Evolutionary conservation across 2,797 vertebrate genomes (phyloP).

Genomic region (Sparus aurata): DNA sequence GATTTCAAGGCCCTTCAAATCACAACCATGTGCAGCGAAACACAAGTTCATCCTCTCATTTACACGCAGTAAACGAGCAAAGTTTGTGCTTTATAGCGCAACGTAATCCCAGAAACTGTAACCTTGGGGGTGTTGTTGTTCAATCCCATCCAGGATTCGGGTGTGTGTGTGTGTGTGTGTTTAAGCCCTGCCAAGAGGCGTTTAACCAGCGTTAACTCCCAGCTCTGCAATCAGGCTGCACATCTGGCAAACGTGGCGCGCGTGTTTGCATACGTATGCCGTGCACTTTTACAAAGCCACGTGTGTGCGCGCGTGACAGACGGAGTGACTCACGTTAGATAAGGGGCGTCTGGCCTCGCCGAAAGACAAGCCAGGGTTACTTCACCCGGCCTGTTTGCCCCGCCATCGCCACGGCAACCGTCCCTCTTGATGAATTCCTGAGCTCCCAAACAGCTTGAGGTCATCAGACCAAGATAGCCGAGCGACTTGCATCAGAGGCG

Average conservation of each 20-base stretch:
- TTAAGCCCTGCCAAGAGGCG: conserved; percentile 38
- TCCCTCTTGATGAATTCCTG: conserved; percentile 39
- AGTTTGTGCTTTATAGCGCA: not conserved
- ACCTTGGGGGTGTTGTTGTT: conserved; percentile 23
- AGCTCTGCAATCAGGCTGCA: conserved; percentile 36
- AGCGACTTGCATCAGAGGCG: conserved; percentile 2
- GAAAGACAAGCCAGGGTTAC: conserved; percentile 45
- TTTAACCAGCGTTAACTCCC: conserved; percentile 36
- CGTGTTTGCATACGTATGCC: conserved; percentile 17
- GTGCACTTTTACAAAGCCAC: not conserved
- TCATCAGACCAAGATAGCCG: conserved; percentile 42
- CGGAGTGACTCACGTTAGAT: conserved; percentile 42
- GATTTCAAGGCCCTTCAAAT: conserved; percentile 1
- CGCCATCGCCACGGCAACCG: conserved; percentile 38
- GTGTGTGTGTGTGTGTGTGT: conserved; percentile 36
- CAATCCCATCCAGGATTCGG: conserved; percentile 11
- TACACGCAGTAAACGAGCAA: not conserved
- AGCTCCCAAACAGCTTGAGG: conserved; percentile 49
- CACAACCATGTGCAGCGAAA: not conserved
- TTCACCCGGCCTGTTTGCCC: conserved; percentile 46
- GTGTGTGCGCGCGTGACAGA: not conserved
- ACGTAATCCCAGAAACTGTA: conserved; percentile 22
- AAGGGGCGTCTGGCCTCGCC: conserved; percentile 39
- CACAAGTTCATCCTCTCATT: not conserved
- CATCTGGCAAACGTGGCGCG: conserved; percentile 51